Conservation (phyloP, 2,888 invertebrate genomes). For the Drosophila meridionalis region DNA sequence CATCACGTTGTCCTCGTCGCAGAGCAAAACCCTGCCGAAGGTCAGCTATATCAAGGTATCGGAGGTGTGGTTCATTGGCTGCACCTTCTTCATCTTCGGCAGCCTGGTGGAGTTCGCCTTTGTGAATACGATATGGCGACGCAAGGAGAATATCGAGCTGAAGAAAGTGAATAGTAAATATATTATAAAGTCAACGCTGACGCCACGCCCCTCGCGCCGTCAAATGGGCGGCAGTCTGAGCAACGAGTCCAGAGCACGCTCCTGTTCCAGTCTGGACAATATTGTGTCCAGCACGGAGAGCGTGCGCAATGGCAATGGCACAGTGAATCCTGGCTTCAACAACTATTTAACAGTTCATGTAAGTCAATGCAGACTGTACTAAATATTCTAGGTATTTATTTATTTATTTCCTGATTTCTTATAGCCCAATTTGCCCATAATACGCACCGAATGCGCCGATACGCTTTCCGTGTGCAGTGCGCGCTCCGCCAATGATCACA, state of each 20-base stretch:
- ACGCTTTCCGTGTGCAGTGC: slow-evolving; percentile 75
- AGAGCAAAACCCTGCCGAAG: slow-evolving; percentile 81
- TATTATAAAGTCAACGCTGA: slow-evolving; percentile 81
- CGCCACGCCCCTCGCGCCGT: slow-evolving; percentile 79
- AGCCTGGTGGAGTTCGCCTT: slow-evolving; percentile 82
- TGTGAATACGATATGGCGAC: slow-evolving; percentile 82
- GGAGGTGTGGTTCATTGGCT: slow-evolving; percentile 82
- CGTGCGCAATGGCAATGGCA: slow-evolving; percentile 84
- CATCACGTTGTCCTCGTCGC: slow-evolving; percentile 80
- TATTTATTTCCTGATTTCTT: background rate
- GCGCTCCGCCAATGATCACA: slow-evolving; percentile 69
- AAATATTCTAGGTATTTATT: background rate
- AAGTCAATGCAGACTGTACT: slow-evolving; percentile 35
- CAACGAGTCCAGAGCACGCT: slow-evolving; percentile 87
- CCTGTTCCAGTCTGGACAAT: slow-evolving; percentile 89
- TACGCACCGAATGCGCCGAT: slow-evolving; percentile 80
- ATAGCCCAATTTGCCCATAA: slow-evolving; percentile 78
- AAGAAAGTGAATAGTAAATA: slow-evolving; percentile 83
- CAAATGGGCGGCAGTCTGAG: slow-evolving; percentile 72
- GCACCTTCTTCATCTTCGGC: slow-evolving; percentile 83
- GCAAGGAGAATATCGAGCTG: slow-evolving; percentile 82
- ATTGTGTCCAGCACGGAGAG: slow-evolving; percentile 90
- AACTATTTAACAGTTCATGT: slow-evolving; percentile 84
- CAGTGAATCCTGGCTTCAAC: slow-evolving; percentile 85
- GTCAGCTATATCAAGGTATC: slow-evolving; percentile 83